Conservation (phyloP, 2,797 vertebrate genomes). For the Clarias pachynema region DNA sequence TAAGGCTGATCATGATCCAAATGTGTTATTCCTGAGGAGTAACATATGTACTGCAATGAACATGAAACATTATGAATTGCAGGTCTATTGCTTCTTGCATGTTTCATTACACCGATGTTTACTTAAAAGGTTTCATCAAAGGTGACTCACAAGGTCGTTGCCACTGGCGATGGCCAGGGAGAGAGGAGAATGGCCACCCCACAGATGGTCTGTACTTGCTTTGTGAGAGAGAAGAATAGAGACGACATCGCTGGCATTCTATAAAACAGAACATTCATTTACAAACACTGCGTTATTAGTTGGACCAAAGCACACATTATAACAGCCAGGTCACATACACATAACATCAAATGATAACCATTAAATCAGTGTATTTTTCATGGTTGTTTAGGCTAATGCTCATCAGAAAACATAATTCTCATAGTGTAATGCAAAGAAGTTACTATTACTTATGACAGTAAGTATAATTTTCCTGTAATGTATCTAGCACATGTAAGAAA, state of each 20-base stretch:
- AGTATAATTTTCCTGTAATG: neutral
- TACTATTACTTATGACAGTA: neutral
- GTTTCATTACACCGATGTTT: neutral
- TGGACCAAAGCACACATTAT: neutral
- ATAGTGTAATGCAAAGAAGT: neutral
- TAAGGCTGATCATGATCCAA: neutral
- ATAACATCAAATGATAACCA: neutral
- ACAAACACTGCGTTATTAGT: neutral
- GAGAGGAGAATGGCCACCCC: slow-evolving; percentile 88
- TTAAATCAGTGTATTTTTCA: neutral
- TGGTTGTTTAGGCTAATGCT: neutral
- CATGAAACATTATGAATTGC: neutral
- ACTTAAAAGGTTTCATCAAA: neutral
- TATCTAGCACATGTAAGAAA: neutral
- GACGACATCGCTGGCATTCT: slow-evolving; percentile 79
- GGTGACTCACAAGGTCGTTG: slow-evolving; percentile 79
- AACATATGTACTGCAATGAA: neutral
- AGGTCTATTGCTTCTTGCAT: neutral
- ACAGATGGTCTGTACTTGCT: slow-evolving; percentile 77
- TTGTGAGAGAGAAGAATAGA: slow-evolving; percentile 77
- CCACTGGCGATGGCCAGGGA: slow-evolving; percentile 86
- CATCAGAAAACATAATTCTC: neutral
- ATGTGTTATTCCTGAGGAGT: neutral
- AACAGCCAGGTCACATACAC: neutral
- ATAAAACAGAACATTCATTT: slow-evolving; percentile 26